Conservation (phyloP, 2,797 vertebrate genomes). For the Coranthus polyacanthus region DNA sequence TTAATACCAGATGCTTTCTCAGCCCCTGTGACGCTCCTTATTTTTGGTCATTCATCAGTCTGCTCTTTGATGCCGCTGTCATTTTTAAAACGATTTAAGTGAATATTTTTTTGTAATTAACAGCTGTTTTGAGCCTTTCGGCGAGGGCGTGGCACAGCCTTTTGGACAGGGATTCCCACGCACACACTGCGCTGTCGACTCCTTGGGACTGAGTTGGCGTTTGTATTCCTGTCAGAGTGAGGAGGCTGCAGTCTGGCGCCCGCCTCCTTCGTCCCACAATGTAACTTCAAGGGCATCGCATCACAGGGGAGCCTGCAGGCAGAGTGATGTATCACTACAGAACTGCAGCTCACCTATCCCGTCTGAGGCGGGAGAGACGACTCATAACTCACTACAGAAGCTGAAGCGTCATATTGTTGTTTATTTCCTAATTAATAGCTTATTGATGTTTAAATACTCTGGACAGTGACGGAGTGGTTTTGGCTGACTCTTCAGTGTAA, state of each 20-base stretch:
- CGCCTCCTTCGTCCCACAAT: conserved; percentile 52
- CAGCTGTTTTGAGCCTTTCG: background rate
- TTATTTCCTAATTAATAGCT: conserved; percentile 4
- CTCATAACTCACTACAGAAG: conserved; percentile 20
- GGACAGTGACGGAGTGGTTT: background rate
- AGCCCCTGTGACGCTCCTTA: background rate
- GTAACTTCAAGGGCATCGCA: conserved; percentile 73
- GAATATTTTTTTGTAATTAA: no score
- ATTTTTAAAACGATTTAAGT: no score
- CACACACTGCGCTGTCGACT: conserved; percentile 14
- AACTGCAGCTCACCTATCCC: conserved; percentile 39
- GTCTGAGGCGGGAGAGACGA: conserved; percentile 25
- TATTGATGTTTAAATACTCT: conserved; percentile 1
- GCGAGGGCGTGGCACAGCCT: background rate
- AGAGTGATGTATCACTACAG: conserved; percentile 59
- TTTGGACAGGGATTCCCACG: conserved; percentile 5
- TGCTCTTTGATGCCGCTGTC: conserved; percentile 37
- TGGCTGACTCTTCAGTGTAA: background rate
- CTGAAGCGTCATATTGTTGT: conserved; percentile 25
- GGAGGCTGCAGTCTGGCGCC: conserved; percentile 69
- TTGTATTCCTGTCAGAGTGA: conserved; percentile 67
- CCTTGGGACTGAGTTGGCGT: conserved; percentile 54
- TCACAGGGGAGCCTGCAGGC: conserved; percentile 56
- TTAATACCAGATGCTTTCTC: conserved; percentile 1
- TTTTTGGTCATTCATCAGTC: conserved; percentile 4